Base-by-base conservation (phyloP, 2,113 vertebrate genomes). In the Paratilapia polleni region DNA sequence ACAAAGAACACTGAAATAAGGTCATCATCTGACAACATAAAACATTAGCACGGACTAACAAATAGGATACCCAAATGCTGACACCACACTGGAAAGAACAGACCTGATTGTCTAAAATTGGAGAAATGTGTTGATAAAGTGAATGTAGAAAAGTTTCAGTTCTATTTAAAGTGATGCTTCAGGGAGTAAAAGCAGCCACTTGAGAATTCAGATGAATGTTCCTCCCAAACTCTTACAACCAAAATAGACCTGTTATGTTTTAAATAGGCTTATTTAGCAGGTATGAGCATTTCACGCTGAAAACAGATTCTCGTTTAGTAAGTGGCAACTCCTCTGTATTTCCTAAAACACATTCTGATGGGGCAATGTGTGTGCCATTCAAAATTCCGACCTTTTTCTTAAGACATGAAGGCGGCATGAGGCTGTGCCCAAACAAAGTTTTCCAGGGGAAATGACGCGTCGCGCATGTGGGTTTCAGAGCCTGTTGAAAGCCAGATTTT, bases 371-470 rank as follows among this genome's bases (percentile, higher is more conserved):
- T 22, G 8, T 0, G 0, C 0, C 1, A 0, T 0, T 76, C 3
- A 75, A 66, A 85, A 24, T 54, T 88, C 87, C 62, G 5, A 91
- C 68, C 24, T 41, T 76, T 5, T 12, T 8, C 19, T 8, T 1
- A 24, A 81, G 28, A 59, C 0, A 0, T 91, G 88, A 94, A 94
- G 4, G 90, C 87, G 85, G 24, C 93, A 84, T 1, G 41, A 43
- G 70, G 61, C 78, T 24, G 36, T 31, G 38, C 78, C 87, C 73
- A 83, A 88, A 89, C 54, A 73, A 86, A 92, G 54, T 90, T 92
- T 94, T 91, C 87, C 82, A 92, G 62, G 26, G 94, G 94, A 92
- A 90, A 86, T 94, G 94, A 94, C 94, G 93, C 82, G 60, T 1
- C 2, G 43, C 6, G 43, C 56, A 14, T 79, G 89, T 28, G 90